Conservation (phyloP, 2,888 invertebrate genomes). For the Aspidapion aeneum region DNA sequence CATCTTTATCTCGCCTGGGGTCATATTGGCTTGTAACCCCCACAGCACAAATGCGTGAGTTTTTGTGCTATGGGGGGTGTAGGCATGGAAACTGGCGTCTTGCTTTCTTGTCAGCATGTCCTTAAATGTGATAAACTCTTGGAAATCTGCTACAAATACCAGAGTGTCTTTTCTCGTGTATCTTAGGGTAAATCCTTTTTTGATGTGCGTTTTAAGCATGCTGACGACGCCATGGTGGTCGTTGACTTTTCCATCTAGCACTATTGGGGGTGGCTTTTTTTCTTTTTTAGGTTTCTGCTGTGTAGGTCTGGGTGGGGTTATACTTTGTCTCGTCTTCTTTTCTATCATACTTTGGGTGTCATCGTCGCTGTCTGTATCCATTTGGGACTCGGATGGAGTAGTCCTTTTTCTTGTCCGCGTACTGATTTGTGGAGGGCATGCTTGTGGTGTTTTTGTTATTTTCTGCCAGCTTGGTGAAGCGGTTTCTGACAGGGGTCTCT, state of each 20-base stretch:
- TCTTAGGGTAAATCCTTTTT: background rate
- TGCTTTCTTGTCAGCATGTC: background rate
- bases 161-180: background rate
- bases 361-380: background rate
- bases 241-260: background rate
- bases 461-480: too few relatives aligned
- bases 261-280: background rate
- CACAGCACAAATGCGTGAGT: constrained; percentile 3
- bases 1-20: background rate
- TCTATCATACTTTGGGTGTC: background rate
- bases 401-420: too few relatives aligned
- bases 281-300: background rate
- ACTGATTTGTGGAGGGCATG: too few relatives aligned
- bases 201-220: background rate
- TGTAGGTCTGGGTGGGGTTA: background rate
- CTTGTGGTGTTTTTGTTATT: too few relatives aligned
- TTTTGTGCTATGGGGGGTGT: background rate
- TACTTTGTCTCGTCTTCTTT: background rate
- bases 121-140: background rate
- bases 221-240: background rate
- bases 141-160: background rate
- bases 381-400: too few relatives aligned
- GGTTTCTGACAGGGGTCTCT: too few relatives aligned
- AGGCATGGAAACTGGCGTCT: constrained; percentile 1
- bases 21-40: background rate